Conservation (phyloP, 35 echinoderm and acorn worm species). For the Ophiothrix spiculata region DNA sequence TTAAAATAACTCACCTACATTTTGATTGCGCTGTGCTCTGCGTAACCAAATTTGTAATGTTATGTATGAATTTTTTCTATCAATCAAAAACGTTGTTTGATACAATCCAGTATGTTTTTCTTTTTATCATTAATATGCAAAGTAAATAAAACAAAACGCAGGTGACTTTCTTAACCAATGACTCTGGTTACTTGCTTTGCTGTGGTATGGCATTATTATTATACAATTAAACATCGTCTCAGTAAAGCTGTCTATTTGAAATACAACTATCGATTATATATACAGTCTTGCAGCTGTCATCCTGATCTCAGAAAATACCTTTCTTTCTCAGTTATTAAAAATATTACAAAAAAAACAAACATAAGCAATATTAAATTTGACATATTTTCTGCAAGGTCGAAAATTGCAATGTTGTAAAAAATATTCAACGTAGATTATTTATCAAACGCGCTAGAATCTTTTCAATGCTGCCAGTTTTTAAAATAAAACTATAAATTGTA, state of each 20-base stretch:
- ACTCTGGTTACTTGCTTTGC: no score
- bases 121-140: no score
- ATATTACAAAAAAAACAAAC: background rate
- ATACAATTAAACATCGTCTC: background rate
- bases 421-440: background rate
- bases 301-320: background rate
- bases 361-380: background rate
- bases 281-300: background rate
- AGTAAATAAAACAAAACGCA: no score
- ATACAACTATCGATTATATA: background rate
- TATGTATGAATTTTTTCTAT: no score
- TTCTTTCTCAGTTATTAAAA: slow-evolving; percentile 6
- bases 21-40: background rate
- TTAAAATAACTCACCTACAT: background rate
- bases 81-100: no score
- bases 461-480: background rate
- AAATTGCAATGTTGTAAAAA: background rate
- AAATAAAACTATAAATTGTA: background rate
- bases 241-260: background rate
- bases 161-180: no score
- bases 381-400: background rate
- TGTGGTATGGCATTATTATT: background rate
- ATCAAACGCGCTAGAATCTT: background rate
- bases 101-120: no score
- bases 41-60: no score